Base-by-base conservation (phyloP, 2,888 invertebrate species). In the Drosophila antonietae region DNA sequence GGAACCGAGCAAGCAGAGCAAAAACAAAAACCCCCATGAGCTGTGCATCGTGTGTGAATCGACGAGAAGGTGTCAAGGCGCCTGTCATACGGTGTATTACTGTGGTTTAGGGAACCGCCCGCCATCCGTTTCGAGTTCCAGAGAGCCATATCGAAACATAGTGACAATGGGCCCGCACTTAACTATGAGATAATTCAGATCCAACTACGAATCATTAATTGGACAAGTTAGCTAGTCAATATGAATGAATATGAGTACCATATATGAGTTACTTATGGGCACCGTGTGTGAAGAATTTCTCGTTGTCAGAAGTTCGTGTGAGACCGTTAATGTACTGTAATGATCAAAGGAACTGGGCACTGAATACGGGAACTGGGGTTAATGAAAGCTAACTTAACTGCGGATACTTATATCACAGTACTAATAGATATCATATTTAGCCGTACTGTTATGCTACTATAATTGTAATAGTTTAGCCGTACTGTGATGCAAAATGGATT, bases 31-130 rank as follows among this genome's bases (percentile, higher is more conserved):
- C 47, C 47, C 44, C 67, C 46, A 75, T 77, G 78, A 69, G 57
- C 59, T 68, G 57, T 73, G 64, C 55, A 71, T 41, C 41, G 41
- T 41, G n/a, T 61, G 67, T 37, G 68, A 56, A 68, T 68, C 33
- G 53, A 55, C 51, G 58, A 59, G 76, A 68, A 76, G 68, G 68
- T 73, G 73, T 80, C 68, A 73, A 75, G 68, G 67, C 61, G 51
- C 20, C 49, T 14, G 31, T 43, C 14, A 60, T 28, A 23, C 35
- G 44, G 33, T 31, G 41, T 41, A 41, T 35, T 28, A 33, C 12
- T 31, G 37, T 43, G 20, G 43, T 6, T 23, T 10, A 20, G n/a
- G 14, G 31, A 20, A 14, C 20, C 33, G 4, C n/a, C n/a, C n/a
- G n/a, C n/a, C n/a, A n/a, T n/a, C n/a, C 33, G 33, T 20, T 33